Conservation (phyloP, 2,113 vertebrate genomes). For the Malurus elegans region DNA sequence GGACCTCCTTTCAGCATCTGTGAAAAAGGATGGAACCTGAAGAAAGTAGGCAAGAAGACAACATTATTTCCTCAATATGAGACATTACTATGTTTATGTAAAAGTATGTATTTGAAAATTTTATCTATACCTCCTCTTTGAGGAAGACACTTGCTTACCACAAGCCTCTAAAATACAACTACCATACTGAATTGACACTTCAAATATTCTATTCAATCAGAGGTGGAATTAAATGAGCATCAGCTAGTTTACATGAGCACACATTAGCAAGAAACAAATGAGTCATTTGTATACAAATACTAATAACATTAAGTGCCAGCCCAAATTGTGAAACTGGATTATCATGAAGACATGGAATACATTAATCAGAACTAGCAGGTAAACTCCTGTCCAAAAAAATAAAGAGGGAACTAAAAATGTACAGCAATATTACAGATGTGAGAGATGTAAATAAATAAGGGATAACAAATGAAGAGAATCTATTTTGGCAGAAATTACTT, state of each 20-base stretch:
- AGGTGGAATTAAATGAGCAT: background rate
- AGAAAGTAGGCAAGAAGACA: background rate
- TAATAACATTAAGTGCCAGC: background rate
- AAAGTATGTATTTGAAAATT: background rate
- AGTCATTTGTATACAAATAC: background rate
- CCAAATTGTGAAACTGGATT: background rate
- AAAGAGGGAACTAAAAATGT: background rate
- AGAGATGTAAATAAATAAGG: background rate
- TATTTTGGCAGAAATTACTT: background rate
- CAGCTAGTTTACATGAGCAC: background rate
- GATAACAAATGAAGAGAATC: background rate
- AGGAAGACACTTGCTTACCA: background rate
- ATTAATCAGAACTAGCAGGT: background rate
- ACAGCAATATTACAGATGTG: background rate
- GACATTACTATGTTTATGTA: background rate
- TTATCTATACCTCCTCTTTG: background rate
- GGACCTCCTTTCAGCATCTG: constrained; percentile 81
- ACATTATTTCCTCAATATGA: background rate
- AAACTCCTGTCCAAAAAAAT: background rate
- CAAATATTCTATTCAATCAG: background rate
- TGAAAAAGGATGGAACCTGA: constrained; percentile 84
- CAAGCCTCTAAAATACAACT: background rate
- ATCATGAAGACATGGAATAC: background rate
- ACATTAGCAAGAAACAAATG: background rate
- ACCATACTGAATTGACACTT: background rate